phyloP scores from a whole-genome alignment of 2,113 vertebrate species.

The Ciconia boyciana region DNA sequence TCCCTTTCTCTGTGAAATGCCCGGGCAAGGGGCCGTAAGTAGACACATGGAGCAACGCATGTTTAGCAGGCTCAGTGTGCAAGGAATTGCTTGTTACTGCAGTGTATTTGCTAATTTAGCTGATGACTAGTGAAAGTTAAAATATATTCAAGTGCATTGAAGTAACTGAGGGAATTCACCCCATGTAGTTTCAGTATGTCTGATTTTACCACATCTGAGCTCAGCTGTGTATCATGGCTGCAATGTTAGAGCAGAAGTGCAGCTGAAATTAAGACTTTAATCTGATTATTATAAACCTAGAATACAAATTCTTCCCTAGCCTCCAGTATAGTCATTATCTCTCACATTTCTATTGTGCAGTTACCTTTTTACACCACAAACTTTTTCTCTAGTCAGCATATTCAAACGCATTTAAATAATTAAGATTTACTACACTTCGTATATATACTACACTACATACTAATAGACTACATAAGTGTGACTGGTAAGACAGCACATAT shows the following conservation, averaged over 20 bases:
- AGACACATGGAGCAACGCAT: neutral
- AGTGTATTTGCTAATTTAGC: neutral
- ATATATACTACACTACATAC: too few relatives aligned
- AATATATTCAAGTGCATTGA: neutral
- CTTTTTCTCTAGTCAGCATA: neutral
- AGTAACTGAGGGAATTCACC: neutral
- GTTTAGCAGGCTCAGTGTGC: neutral
- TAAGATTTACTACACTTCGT: neutral
- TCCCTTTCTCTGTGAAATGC: neutral
- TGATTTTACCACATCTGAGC: neutral
- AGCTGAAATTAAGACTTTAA: neutral
- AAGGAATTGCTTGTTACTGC: neutral
- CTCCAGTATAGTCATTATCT: neutral
- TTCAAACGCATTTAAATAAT: neutral
- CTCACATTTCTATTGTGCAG: neutral
- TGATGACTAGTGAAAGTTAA: neutral
- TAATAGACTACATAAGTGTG: neutral
- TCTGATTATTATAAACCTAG: neutral
- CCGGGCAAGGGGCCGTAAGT: neutral
- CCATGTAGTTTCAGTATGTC: neutral
- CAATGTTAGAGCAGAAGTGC: neutral
- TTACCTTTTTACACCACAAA: neutral
- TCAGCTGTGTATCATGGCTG: neutral
- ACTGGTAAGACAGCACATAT: neutral
- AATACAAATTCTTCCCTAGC: neutral